These are phyloP conservation scores for Phragmatobia fuliginosa DNA, from an alignment of 2,888 invertebrate species.

Conservation along the genomic window DNA sequence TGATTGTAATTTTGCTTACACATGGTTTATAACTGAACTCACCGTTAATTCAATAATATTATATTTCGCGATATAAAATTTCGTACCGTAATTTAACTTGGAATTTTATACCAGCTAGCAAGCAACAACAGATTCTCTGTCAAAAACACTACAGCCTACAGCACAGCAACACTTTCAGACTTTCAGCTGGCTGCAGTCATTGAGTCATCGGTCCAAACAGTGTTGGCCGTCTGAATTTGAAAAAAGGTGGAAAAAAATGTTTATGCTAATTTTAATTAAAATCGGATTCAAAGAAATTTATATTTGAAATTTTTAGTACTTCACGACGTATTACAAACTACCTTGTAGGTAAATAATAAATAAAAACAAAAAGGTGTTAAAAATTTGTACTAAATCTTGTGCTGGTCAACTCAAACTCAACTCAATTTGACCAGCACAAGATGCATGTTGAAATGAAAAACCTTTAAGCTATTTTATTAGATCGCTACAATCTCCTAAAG, in stretches of 20 bases:
- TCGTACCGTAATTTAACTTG: neutral
- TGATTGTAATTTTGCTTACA: conserved; percentile 8
- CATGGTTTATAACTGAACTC: conserved; percentile 25
- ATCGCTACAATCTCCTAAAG: too few relatives aligned
- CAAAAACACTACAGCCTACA: neutral
- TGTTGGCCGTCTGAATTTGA: neutral
- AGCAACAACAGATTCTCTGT: neutral
- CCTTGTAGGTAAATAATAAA: too few relatives aligned
- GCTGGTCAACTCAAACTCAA: too few relatives aligned
- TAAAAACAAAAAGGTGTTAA: too few relatives aligned
- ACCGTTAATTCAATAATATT: conserved; percentile 5
- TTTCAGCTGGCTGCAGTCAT: conserved; percentile 1
- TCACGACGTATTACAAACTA: too few relatives aligned
- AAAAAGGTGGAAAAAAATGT: neutral
- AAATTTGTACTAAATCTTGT: too few relatives aligned
- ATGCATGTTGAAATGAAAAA: too few relatives aligned
- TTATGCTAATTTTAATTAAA: too few relatives aligned
- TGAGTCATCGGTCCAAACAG: neutral
- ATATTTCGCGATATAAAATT: neutral
- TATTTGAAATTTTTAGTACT: too few relatives aligned
- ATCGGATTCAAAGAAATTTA: too few relatives aligned
- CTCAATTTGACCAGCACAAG: too few relatives aligned
- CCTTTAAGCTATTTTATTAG: too few relatives aligned
- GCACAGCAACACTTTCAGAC: neutral
- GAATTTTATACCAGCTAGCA: neutral